phyloP scores from a whole-genome alignment of 2,797 vertebrate genomes.

The Eptatretus atami region DNA sequence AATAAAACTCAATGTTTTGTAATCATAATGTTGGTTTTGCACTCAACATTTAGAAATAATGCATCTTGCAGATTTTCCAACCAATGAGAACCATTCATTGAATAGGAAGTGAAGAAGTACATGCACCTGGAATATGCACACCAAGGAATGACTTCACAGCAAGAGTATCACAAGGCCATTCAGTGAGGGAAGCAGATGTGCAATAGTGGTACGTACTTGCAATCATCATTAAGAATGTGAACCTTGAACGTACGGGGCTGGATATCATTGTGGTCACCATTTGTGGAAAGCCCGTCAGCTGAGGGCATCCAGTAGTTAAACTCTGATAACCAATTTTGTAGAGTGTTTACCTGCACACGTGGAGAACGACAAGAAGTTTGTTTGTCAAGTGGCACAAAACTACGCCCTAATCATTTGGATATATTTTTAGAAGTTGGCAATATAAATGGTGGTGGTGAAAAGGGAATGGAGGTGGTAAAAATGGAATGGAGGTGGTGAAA shows the following conservation, averaged over 20 bases:
- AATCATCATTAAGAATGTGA: slow-evolving; percentile 82
- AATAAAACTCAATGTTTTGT: neutral
- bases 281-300: slow-evolving; percentile 35
- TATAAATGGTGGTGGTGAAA: too few species aligned
- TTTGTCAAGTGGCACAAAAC: too few species aligned
- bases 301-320: slow-evolving; percentile 89
- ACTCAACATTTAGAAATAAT: neutral
- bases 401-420: too few species aligned
- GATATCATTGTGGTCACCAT: slow-evolving; percentile 29
- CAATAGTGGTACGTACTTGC: slow-evolving; percentile 35
- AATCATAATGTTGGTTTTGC: neutral
- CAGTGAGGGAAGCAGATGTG: neutral
- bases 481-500: too few species aligned
- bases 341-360: slow-evolving; percentile 51
- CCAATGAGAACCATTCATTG: too few species aligned
- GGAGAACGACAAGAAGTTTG: slow-evolving; percentile 7
- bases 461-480: too few species aligned
- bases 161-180: neutral
- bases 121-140: too few species aligned
- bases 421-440: too few species aligned
- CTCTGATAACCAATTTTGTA: slow-evolving; percentile 91
- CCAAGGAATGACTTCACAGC: neutral
- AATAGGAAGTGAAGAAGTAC: too few species aligned
- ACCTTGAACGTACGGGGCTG: slow-evolving; percentile 56
- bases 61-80: too few species aligned